Percentiles rank a stretch among this genome's conserved stretches.
phyloP scores from a whole-genome alignment of 2,113 vertebrate genomes.

The Pelobates fuscus region DNA sequence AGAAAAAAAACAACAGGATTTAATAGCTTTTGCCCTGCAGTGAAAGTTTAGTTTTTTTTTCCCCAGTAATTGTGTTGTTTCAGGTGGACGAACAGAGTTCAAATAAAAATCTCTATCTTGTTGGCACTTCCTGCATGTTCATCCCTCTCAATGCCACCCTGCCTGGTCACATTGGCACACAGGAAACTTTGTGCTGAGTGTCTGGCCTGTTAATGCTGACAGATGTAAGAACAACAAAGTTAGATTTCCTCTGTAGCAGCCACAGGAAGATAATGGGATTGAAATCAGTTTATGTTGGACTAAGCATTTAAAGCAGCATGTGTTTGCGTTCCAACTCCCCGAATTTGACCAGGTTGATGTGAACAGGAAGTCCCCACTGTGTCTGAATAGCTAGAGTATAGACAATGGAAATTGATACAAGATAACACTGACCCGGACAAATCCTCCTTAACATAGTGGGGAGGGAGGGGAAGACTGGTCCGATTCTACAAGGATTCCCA shows the following conservation, averaged over 20 bases:
- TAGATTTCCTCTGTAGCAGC: slow-evolving; percentile 11
- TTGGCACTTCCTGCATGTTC: not conserved
- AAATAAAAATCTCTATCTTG: not conserved
- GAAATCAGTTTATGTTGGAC: not conserved
- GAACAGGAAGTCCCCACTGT: not conserved
- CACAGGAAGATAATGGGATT: not conserved
- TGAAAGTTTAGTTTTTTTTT: no score
- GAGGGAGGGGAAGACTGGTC: no score
- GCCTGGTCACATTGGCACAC: not conserved
- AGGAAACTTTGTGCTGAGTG: slow-evolving; percentile 21
- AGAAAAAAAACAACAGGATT: no score
- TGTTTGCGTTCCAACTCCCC: not conserved
- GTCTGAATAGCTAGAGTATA: no score
- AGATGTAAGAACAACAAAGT: not conserved
- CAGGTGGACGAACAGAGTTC: no score
- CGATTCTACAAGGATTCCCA: no score
- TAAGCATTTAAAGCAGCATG: not conserved
- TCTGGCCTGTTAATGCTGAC: slow-evolving; percentile 1
- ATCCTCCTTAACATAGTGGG: no score
- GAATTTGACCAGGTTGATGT: not conserved
- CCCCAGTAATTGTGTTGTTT: no score
- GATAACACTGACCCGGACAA: no score
- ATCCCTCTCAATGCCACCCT: not conserved
- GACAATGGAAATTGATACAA: no score
- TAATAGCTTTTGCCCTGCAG: no score